Evolutionary conservation across 1,140 invertebrate species (phyloP).

Genomic region (Drosophila gunungcola): DNA sequence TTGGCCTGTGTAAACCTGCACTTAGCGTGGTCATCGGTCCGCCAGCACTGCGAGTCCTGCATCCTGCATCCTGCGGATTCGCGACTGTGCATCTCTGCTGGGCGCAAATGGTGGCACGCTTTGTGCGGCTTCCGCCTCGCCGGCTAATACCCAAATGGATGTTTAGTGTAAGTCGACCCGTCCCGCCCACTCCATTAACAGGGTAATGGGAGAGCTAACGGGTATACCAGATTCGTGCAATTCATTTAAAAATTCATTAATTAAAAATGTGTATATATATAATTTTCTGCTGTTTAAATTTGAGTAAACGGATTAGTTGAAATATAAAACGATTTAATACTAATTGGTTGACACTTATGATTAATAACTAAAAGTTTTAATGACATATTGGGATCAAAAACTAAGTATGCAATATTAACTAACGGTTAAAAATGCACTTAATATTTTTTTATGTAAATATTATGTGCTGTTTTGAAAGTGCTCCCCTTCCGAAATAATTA

Average conservation of each 20-base stretch:
- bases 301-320: too few relatives aligned
- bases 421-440: too few relatives aligned
- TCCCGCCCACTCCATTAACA: conserved; percentile 4
- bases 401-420: too few relatives aligned
- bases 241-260: not conserved
- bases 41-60: conserved; percentile 27
- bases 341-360: too few relatives aligned
- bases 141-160: conserved; percentile 81
- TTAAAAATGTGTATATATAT: too few relatives aligned
- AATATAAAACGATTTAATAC: too few relatives aligned
- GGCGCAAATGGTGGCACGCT: conserved; percentile 78
- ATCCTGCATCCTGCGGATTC: conserved; percentile 25
- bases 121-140: conserved; percentile 73
- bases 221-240: not conserved
- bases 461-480: too few relatives aligned
- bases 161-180: conserved; percentile 75
- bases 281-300: too few relatives aligned
- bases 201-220: not conserved
- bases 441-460: too few relatives aligned
- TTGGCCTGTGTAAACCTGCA: conserved; percentile 83
- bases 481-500: too few relatives aligned
- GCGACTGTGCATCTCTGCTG: conserved; percentile 55
- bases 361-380: too few relatives aligned
- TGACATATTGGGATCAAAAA: too few relatives aligned
- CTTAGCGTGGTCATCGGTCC: conserved; percentile 75